Evolutionary conservation across 1,140 invertebrate species (phyloP).

Genomic region (Pseudoatta argentina): DNA sequence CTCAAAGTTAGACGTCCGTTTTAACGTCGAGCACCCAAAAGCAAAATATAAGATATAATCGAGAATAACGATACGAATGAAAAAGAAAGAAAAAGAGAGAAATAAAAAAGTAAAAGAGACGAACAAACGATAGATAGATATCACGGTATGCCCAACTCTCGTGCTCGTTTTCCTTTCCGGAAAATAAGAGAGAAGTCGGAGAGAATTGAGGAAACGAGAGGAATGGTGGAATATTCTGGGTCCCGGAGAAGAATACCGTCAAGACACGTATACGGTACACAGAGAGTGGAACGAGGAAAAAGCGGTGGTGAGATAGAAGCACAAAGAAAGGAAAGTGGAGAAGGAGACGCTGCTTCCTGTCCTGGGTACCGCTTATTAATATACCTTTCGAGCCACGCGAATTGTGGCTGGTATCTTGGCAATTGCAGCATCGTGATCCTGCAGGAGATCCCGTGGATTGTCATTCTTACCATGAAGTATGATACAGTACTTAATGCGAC

Average conservation of each 20-base stretch:
- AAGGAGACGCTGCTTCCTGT: conserved; percentile 21
- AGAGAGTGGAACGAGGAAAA: conserved; percentile 17
- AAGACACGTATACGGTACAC: background rate
- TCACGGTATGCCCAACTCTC: conserved; percentile 46
- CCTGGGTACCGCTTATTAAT: conserved; percentile 48
- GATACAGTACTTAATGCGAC: background rate
- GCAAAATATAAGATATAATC: conserved; percentile 44
- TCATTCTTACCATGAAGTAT: conserved; percentile 4
- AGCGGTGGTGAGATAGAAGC: conserved; percentile 13
- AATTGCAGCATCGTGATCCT: conserved; percentile 34
- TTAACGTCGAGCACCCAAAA: conserved; percentile 26
- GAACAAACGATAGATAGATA: conserved; percentile 61
- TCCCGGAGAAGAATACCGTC: conserved; percentile 25
- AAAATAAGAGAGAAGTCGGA: conserved; percentile 41
- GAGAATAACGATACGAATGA: background rate
- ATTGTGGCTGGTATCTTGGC: conserved; percentile 27
- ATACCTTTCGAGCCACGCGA: conserved; percentile 41
- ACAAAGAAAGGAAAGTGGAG: conserved; percentile 24
- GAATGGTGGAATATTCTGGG: conserved; percentile 46
- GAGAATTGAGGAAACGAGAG: conserved; percentile 52
- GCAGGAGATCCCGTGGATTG: conserved; percentile 33
- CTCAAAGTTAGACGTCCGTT: conserved; percentile 48
- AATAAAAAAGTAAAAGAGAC: conserved; percentile 26
- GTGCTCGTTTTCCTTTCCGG: conserved; percentile 48
- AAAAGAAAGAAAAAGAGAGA: background rate